Base-by-base conservation (phyloP, 2,888 invertebrate species). In the Buathra laborator region DNA sequence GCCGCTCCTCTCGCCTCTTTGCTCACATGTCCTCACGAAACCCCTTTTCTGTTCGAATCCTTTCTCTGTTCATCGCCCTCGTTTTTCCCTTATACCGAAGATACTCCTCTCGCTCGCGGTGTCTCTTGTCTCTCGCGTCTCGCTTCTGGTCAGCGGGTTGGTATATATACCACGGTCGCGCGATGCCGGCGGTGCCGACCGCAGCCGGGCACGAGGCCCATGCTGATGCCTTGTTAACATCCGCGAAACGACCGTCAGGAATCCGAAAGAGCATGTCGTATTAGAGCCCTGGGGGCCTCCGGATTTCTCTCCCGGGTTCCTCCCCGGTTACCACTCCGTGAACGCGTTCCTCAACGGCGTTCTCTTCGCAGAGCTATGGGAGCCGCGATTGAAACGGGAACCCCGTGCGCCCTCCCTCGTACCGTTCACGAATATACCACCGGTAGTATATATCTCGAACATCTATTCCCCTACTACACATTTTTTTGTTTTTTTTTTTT, bases 201-300 rank as follows among this genome's bases (percentile, higher is more conserved):
- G 86, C 89, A 88, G 89, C 86, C 89, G 77, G 92, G 92, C 92
- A 93, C 92, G 92, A 92, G 93, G 90, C 91, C 88, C 91, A 91
- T 92, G 91, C 92, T 90, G 91, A 92, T 91, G 90, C 90, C 93
- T 93, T 93, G 93, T 93, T 93, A 93, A 93, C 93, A 93, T 93
- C 91, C 91, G 90, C 91, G 89, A 91, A 91, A 91, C 90, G 91
- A 91, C 90, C 91, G 88, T 89, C 90, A 91, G 91, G 92, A 93
- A 93, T 93, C 91, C 91, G 90, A 92, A 92, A 93, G 92, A 92
- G 92, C 90, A 90, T 90, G 93, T 93, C 91, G 90, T 90, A 92
- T 93, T 92, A 92, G 91, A 89, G 87, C 79, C 72, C 64, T 68
- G 67, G 82, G 82, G 76, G 81, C 85, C 53, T 82, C 77, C 78